Evolutionary conservation across 1,140 invertebrate species (phyloP).

Genomic region (Steinernema feltiae): DNA sequence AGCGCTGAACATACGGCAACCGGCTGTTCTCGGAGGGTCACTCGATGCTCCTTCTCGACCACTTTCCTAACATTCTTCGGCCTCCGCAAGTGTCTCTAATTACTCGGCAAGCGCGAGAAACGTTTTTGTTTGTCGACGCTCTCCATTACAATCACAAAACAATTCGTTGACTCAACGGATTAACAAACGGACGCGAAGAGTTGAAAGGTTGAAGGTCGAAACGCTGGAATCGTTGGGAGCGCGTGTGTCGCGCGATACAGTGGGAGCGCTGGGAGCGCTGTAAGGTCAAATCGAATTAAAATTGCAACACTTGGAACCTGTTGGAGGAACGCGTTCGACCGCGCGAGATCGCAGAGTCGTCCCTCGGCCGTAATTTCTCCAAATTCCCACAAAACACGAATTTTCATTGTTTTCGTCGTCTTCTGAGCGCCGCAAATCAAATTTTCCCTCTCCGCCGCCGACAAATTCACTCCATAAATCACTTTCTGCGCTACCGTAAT

Average conservation of each 20-base stretch:
- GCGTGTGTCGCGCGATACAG: too few species aligned
- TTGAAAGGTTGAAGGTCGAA: not conserved
- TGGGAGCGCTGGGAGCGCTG: too few species aligned
- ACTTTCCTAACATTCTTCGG: not conserved
- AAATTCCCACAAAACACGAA: not conserved
- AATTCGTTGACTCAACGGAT: not conserved
- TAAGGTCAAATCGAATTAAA: too few species aligned
- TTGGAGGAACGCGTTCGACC: too few species aligned
- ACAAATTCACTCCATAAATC: not conserved
- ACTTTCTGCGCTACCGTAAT: not conserved
- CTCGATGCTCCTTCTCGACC: not conserved
- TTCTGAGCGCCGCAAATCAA: not conserved
- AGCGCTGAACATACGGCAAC: not conserved
- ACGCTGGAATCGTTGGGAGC: too few species aligned
- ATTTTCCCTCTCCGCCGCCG: not conserved
- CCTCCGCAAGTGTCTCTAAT: constrained; percentile 6
- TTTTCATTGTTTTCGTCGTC: not conserved
- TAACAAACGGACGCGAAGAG: not conserved
- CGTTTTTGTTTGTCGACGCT: constrained; percentile 13
- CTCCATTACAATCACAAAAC: constrained; percentile 1
- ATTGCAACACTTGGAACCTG: too few species aligned
- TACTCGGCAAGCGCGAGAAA: not conserved
- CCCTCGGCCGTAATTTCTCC: not conserved
- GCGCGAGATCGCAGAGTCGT: too few species aligned
- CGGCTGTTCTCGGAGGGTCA: not conserved